A percentile compares a stretch with the other conserved stretches of the same genome.
Evolutionary conservation across 2,888 invertebrate species (phyloP).

Genomic region (Odontothrips loti): DNA sequence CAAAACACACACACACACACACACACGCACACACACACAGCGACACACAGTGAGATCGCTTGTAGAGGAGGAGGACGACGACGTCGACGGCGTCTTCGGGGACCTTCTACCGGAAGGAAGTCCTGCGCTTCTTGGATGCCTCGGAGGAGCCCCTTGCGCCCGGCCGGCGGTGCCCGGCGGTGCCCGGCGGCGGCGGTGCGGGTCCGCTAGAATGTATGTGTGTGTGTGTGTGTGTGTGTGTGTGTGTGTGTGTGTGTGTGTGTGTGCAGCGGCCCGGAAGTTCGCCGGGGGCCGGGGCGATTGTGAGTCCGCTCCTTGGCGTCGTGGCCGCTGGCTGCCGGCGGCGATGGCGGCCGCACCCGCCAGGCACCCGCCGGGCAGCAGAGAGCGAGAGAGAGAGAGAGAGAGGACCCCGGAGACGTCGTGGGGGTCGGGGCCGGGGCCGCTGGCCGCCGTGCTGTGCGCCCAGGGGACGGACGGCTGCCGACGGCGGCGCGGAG

Average conservation of each 20-base stretch:
- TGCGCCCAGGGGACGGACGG: too few species aligned
- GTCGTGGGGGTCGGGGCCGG: background rate
- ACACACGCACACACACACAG: background rate
- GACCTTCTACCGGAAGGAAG: slow-evolving; percentile 15
- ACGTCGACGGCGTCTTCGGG: background rate
- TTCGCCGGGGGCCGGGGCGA: slow-evolving; percentile 18
- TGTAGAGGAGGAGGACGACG: background rate
- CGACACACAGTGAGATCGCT: background rate
- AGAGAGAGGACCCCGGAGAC: too few species aligned
- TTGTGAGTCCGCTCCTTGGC: background rate
- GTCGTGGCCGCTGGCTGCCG: background rate
- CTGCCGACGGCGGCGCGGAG: too few species aligned
- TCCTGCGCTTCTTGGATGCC: slow-evolving; percentile 24
- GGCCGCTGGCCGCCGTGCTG: too few species aligned
- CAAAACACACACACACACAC: background rate
- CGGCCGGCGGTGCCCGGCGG: background rate
- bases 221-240: too few species aligned
- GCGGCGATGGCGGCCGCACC: background rate
- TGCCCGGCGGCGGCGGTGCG: background rate
- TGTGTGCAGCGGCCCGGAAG: background rate
- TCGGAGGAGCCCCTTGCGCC: background rate
- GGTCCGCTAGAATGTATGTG: too few species aligned
- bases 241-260: too few species aligned
- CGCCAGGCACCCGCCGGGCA: background rate
- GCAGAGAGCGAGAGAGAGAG: too few species aligned